phyloP scores from a whole-genome alignment of 2,797 vertebrate species.

The Leptoclinus maculatus region DNA sequence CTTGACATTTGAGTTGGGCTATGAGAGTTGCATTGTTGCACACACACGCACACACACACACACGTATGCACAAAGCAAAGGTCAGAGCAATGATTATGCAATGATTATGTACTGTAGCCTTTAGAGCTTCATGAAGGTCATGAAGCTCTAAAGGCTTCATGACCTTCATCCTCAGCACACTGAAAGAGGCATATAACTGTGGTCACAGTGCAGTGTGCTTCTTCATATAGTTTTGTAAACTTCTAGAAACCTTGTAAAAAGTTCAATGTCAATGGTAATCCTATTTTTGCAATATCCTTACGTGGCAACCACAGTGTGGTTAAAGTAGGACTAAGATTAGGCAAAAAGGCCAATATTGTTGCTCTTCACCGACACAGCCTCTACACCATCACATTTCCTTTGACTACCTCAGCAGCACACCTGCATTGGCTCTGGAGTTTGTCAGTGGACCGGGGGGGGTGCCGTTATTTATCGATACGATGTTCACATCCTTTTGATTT shows the following conservation, averaged over 20 bases:
- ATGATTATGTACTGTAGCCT: neutral
- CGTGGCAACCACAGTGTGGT: neutral
- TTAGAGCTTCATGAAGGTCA: no score
- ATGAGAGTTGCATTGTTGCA: neutral
- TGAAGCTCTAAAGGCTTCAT: neutral
- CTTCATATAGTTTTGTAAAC: neutral
- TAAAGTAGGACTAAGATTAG: no score
- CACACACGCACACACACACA: neutral
- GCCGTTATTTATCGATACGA: no score
- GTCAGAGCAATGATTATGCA: constrained; percentile 4
- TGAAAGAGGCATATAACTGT: neutral
- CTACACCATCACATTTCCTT: neutral
- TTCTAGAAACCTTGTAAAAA: neutral
- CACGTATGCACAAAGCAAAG: neutral
- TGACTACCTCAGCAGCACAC: neutral
- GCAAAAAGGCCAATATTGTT: neutral
- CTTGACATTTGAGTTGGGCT: neutral
- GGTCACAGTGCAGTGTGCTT: neutral
- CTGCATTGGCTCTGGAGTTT: neutral
- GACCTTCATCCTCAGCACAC: neutral
- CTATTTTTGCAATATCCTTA: neutral
- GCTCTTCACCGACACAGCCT: neutral
- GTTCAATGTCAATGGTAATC: neutral
- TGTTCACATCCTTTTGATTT: no score
- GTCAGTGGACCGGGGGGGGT: neutral